Percentiles rank a stretch among this genome's conserved stretches.
Evolutionary conservation across 2,113 vertebrate genomes (phyloP).

Genomic region (Melanerpes formicivorus): DNA sequence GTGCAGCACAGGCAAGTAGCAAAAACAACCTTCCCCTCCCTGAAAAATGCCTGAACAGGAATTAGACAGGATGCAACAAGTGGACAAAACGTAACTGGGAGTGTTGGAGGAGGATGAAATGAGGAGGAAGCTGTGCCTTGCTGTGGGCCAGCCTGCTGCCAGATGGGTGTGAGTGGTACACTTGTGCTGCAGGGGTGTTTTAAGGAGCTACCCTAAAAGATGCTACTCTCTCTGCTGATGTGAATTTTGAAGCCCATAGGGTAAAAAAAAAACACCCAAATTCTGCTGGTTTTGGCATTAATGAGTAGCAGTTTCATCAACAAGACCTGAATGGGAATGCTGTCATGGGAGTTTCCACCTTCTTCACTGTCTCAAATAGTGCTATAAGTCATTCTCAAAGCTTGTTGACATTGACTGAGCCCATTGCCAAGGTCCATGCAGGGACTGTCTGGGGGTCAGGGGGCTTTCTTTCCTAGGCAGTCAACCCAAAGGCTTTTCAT

Average conservation of each 20-base stretch:
- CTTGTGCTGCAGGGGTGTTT: neutral
- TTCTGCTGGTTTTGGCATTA: slow-evolving; percentile 25
- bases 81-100: slow-evolving; percentile 50
- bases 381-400: neutral
- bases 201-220: neutral
- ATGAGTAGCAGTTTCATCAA: slow-evolving; percentile 32
- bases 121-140: slow-evolving; percentile 23
- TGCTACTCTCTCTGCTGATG: slow-evolving; percentile 1
- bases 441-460: neutral
- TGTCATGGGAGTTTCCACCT: slow-evolving; percentile 32
- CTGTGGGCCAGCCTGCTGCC: neutral
- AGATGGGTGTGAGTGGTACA: slow-evolving; percentile 29
- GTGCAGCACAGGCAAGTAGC: slow-evolving; percentile 39
- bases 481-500: slow-evolving; percentile 21
- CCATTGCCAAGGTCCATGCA: slow-evolving; percentile 6
- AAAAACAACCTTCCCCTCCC: slow-evolving; percentile 57
- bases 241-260: neutral
- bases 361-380: neutral
- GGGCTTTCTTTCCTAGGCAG: neutral
- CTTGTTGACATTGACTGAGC: neutral
- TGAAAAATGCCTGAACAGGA: slow-evolving; percentile 46
- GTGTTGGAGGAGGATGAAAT: slow-evolving; percentile 54
- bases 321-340: slow-evolving; percentile 28
- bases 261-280: neutral
- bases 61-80: slow-evolving; percentile 68